These are phyloP conservation scores for Xestobium rufovillosum DNA, from an alignment of 2,888 invertebrate genomes.

Conservation along the genomic window DNA sequence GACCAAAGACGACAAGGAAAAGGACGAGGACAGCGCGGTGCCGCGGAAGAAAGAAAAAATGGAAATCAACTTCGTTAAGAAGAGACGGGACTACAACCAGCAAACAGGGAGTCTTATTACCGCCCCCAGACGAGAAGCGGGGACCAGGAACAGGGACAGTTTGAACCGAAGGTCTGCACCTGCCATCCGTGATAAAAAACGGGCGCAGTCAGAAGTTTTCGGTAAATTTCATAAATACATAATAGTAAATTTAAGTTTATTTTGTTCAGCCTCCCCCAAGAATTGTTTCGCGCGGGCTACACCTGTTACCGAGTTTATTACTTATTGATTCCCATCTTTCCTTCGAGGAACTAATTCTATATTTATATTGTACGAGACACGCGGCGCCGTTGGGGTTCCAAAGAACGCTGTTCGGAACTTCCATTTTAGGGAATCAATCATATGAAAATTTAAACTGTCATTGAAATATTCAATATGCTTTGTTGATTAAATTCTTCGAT, in stretches of 20 bases:
- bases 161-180: constrained; percentile 39
- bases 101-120: constrained; percentile 40
- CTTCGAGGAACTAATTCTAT: too few relatives aligned
- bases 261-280: too few relatives aligned
- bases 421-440: too few relatives aligned
- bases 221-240: constrained; percentile 32
- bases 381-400: too few relatives aligned
- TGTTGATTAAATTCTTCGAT: too few relatives aligned
- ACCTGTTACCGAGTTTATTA: too few relatives aligned
- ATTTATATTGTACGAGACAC: too few relatives aligned
- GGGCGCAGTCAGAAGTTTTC: constrained; percentile 39
- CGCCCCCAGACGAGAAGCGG: constrained; percentile 36
- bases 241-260: neutral
- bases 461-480: too few relatives aligned
- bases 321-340: too few relatives aligned
- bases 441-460: too few relatives aligned
- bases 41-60: constrained; percentile 50
- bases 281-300: too few relatives aligned
- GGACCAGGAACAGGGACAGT: constrained; percentile 32
- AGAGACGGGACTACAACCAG: constrained; percentile 39
- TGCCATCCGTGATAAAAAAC: constrained; percentile 43
- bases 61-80: constrained; percentile 38
- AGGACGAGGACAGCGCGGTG: constrained; percentile 42
- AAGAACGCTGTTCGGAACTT: too few relatives aligned
- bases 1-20: constrained; percentile 39